Percentiles rank a stretch among this genome's conserved stretches.
These are phyloP conservation scores for Nemoura dubitans DNA, from an alignment of 2,888 invertebrate species.

Conservation along the genomic window DNA sequence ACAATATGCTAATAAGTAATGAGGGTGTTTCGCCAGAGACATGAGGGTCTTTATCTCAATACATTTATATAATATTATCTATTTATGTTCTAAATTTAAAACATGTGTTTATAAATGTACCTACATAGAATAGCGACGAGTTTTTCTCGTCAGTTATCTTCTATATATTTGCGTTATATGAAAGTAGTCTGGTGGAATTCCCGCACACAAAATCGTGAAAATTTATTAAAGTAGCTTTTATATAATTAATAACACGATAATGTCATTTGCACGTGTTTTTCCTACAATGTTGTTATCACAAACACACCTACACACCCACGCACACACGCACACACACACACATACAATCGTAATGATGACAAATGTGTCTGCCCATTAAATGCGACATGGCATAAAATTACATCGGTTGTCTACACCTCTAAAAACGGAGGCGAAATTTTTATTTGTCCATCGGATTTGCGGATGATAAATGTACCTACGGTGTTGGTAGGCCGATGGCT, in stretches of 20 bases:
- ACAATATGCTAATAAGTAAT: too few relatives aligned
- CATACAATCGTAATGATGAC: constrained; percentile 30
- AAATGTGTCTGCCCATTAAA: constrained; percentile 34
- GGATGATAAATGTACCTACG: constrained; percentile 34
- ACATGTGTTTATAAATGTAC: neutral
- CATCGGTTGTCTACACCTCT: constrained; percentile 13
- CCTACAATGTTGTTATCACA: neutral
- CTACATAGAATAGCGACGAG: neutral
- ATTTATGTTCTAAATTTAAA: too few relatives aligned
- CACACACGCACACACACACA: neutral
- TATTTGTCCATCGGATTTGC: constrained; percentile 38
- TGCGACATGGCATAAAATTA: constrained; percentile 24
- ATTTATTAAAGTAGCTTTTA: neutral
- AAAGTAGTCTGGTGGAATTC: neutral
- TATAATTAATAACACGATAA: neutral
- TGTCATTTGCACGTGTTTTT: constrained; percentile 7
- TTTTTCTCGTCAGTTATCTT: neutral
- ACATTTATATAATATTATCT: too few relatives aligned
- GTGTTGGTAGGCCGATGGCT: constrained; percentile 35
- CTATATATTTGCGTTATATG: too few relatives aligned
- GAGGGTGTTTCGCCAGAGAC: too few relatives aligned
- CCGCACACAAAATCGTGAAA: neutral
- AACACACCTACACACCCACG: too few relatives aligned
- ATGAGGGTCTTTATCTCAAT: too few relatives aligned
- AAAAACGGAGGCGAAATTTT: constrained; percentile 26